phyloP scores from a whole-genome alignment of 35 echinoderm and acorn worm genomes.

The Acanthaster planci region DNA sequence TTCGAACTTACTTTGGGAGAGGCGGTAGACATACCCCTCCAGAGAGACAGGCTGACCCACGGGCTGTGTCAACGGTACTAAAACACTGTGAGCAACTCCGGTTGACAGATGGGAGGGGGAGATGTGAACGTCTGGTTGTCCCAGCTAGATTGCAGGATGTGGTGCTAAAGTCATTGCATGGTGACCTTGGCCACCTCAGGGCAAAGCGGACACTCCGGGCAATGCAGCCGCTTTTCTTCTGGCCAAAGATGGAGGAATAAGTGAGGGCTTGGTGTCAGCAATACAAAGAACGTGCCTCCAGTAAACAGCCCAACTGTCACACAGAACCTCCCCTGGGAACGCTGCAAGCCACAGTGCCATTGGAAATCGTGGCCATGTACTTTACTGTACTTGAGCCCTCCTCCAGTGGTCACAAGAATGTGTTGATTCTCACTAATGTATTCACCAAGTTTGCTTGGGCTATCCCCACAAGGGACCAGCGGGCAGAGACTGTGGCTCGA shows the following conservation, averaged over 20 bases:
- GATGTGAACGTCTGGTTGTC: slow-evolving; percentile 47
- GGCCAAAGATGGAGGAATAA: slow-evolving; percentile 53
- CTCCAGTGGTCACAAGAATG: slow-evolving; percentile 50
- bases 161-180: slow-evolving; percentile 25
- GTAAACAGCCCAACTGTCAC: slow-evolving; percentile 36
- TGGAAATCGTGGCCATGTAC: slow-evolving; percentile 29
- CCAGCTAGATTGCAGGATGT: slow-evolving; percentile 23
- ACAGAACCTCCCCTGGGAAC: slow-evolving; percentile 33
- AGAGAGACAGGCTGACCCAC: background rate
- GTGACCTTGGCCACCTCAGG: too few species aligned
- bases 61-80: background rate
- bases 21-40: background rate
- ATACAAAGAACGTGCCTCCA: slow-evolving; percentile 33
- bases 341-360: slow-evolving; percentile 30
- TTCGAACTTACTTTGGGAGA: slow-evolving; percentile 3
- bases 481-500: slow-evolving; percentile 56
- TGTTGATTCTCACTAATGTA: slow-evolving; percentile 68
- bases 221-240: slow-evolving; percentile 32
- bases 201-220: slow-evolving; percentile 34
- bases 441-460: slow-evolving; percentile 39
- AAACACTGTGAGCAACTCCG: background rate
- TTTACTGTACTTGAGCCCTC: slow-evolving; percentile 49
- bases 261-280: slow-evolving; percentile 26
- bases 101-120: background rate
- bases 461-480: slow-evolving; percentile 51